These are phyloP conservation scores for Sepiola atlantica DNA, from an alignment of 2,888 invertebrate genomes.

Conservation along the genomic window DNA sequence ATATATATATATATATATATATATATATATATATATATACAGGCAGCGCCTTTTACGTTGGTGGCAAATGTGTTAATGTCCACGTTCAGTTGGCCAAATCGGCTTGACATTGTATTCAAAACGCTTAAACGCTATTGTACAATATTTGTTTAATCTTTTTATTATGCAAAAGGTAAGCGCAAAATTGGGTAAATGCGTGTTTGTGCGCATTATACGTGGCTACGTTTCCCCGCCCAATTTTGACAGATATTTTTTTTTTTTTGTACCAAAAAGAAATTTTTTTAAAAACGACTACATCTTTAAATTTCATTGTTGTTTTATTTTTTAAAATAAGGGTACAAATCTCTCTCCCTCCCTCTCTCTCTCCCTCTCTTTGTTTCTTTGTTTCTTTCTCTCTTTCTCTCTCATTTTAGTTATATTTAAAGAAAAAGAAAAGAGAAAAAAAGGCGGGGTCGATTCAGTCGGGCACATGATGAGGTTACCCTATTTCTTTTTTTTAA, in stretches of 20 bases:
- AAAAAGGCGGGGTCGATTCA: background rate
- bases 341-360: background rate
- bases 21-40: background rate
- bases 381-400: too few species aligned
- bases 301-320: background rate
- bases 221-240: background rate
- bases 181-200: background rate
- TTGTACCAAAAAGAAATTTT: background rate
- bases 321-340: background rate
- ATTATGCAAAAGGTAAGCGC: background rate
- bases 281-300: background rate
- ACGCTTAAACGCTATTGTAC: background rate
- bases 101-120: background rate
- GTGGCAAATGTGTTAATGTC: conserved; percentile 8
- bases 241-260: background rate
- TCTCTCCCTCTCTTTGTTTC: background rate
- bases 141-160: background rate
- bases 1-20: too few species aligned
- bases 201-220: background rate
- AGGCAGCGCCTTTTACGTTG: background rate
- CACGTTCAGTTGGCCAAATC: background rate
- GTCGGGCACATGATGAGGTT: background rate
- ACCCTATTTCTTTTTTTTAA: conserved; percentile 15
- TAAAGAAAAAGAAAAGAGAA: background rate
- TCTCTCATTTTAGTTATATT: too few species aligned